Base-by-base conservation (phyloP, 23 tunicate genomes). In the Oikopleura dioica region DNA sequence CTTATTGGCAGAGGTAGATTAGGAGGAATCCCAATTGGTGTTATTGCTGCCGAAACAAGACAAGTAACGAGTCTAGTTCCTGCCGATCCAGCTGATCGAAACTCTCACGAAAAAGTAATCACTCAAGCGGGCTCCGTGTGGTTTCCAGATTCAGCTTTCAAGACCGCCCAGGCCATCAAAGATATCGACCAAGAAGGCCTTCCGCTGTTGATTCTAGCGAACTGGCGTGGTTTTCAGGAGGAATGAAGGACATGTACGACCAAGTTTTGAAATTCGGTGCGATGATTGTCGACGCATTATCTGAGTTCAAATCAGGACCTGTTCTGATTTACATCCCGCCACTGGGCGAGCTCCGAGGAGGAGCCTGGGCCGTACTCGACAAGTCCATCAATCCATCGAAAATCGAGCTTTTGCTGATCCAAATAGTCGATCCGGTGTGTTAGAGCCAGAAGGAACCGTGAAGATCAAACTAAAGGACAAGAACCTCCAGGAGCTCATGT, bases 141-240 rank as follows among this genome's bases (percentile, higher is more conserved):
- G 99, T 94, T 83, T 81, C 99, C 99, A 21, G 99, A 94, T 78
- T 94, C 99, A 12, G 95, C 99, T 30, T 86, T 68, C 95, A 94
- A 94, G 79, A 94, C 99, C 0, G 85, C 99, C 1, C 99, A 94
- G 81, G 99, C 99, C 12, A 94, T 94, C 59, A 75, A 37, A 37
- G 99, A 94, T 79, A 86, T 94, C 75, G 80, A 86, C 63, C 76
- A 94, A 23, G 99, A 94, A 77, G 89, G 89, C 1, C 88, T 94
- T 69, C 99, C 99, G 16, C 88, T 94, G 35, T 82, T 94, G 28
- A 94, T 94, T 94, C 86, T 94, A 51, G 99, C 99, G 33, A 94
- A 94, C 67, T 94, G 99, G 95, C 78, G 98, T 35, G 98, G 98
- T 16, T 92, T 78, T 92, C 98, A 1, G 98, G 98, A 33, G 98